phyloP scores from a whole-genome alignment of 2,113 vertebrate genomes.

The Apaloderma vittatum region DNA sequence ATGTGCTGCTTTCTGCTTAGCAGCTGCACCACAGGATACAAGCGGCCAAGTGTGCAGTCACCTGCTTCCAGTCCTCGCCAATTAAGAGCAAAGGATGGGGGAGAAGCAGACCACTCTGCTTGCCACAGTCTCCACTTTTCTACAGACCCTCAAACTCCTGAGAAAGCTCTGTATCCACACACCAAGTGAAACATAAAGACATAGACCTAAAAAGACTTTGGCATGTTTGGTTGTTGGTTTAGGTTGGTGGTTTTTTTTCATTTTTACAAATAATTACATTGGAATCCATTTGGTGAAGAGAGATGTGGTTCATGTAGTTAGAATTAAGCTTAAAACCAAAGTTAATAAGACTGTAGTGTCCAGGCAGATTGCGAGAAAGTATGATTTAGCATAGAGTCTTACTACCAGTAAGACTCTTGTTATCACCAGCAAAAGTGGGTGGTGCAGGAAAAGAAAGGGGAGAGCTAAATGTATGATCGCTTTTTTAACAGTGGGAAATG shows the following conservation, averaged over 20 bases:
- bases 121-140: not conserved
- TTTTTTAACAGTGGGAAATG: not conserved
- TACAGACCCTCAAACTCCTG: not conserved
- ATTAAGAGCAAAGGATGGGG: conserved; percentile 9
- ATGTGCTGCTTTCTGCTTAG: conserved; percentile 39
- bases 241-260: not conserved
- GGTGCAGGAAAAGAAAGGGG: not conserved
- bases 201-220: not conserved
- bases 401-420: not conserved
- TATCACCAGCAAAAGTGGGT: not conserved
- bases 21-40: conserved; percentile 48
- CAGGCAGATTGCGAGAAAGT: not conserved
- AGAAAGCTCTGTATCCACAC: not conserved
- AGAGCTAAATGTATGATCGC: not conserved
- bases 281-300: not conserved
- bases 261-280: not conserved
- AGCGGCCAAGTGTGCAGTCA: conserved; percentile 61
- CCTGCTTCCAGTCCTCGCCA: conserved; percentile 8
- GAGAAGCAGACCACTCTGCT: not conserved
- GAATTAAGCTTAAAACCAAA: not conserved
- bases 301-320: not conserved
- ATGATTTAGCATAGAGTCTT: not conserved
- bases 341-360: not conserved
- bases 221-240: not conserved
- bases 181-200: not conserved